Evolutionary conservation across 2,113 vertebrate genomes (phyloP).

Genomic region (Aptenodytes patagonicus): DNA sequence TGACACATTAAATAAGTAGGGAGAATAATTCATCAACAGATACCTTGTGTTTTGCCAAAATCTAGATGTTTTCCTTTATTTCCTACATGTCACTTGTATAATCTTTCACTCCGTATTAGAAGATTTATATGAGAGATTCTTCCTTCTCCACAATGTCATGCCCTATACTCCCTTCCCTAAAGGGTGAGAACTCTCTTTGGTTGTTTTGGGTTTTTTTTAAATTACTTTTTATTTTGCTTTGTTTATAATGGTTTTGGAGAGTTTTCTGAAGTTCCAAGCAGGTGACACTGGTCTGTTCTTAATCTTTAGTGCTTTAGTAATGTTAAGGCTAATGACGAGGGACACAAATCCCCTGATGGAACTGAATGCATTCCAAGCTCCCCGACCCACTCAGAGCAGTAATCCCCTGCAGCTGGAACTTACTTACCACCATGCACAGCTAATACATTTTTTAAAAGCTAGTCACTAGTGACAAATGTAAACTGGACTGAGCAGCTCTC

Average conservation of each 20-base stretch:
- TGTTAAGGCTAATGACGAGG: constrained; percentile 80
- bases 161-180: not conserved
- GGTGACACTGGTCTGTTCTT: constrained; percentile 82
- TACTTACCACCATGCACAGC: constrained; percentile 86
- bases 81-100: not conserved
- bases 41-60: constrained; percentile 17
- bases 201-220: not conserved
- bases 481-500: constrained; percentile 76
- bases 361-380: constrained; percentile 91
- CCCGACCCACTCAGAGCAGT: constrained; percentile 88
- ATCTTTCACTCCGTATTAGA: not conserved
- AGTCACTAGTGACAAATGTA: constrained; percentile 92
- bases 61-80: constrained; percentile 25
- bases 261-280: constrained; percentile 73
- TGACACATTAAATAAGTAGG: constrained; percentile 29
- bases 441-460: constrained; percentile 95
- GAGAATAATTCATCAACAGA: constrained; percentile 43
- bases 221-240: constrained; percentile 8
- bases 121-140: not conserved
- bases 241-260: constrained; percentile 47
- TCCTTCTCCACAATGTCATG: not conserved
- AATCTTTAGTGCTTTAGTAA: constrained; percentile 79
- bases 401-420: constrained; percentile 98
- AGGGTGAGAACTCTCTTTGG: not conserved
- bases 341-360: constrained; percentile 85